Percentiles rank a stretch among this genome's conserved stretches.
Conservation (phyloP, 1,140 invertebrate genomes). For the Cydia splendana region DNA sequence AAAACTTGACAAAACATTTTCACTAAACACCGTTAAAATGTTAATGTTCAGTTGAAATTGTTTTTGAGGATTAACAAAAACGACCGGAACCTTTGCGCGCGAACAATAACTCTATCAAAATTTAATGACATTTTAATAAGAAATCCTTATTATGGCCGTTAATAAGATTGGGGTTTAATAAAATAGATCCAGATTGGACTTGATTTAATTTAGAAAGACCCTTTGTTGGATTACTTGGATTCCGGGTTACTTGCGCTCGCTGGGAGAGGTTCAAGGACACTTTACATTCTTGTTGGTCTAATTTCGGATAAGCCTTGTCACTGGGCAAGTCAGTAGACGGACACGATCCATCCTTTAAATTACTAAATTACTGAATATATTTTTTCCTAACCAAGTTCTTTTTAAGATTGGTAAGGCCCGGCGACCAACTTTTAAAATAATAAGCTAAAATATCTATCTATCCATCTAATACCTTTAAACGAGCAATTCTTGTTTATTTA, state of each 20-base stretch:
- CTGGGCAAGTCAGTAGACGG: background rate
- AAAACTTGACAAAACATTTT: background rate
- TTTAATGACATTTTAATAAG: conserved; percentile 25
- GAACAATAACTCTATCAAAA: conserved; percentile 13
- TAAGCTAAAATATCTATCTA: too few relatives aligned
- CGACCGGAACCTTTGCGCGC: background rate
- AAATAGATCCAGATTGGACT: conserved; percentile 24
- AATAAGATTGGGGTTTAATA: conserved; percentile 10
- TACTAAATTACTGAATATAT: too few relatives aligned
- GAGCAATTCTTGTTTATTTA: too few relatives aligned
- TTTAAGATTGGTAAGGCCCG: too few relatives aligned
- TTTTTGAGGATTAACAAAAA: background rate
- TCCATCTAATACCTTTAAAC: too few relatives aligned
- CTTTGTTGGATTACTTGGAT: conserved; percentile 12
- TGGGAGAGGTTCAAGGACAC: background rate
- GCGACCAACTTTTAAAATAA: too few relatives aligned
- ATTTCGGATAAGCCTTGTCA: background rate
- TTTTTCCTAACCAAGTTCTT: too few relatives aligned
- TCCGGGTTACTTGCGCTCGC: background rate
- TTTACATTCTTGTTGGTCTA: conserved; percentile 12
- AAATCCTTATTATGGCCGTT: conserved; percentile 25
- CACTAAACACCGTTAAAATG: conserved; percentile 1
- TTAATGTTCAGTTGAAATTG: conserved; percentile 10
- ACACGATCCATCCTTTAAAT: background rate
- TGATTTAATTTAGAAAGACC: conserved; percentile 19